Evolutionary conservation across 2,797 vertebrate species (phyloP).

Genomic region (Remorina albescens): DNA sequence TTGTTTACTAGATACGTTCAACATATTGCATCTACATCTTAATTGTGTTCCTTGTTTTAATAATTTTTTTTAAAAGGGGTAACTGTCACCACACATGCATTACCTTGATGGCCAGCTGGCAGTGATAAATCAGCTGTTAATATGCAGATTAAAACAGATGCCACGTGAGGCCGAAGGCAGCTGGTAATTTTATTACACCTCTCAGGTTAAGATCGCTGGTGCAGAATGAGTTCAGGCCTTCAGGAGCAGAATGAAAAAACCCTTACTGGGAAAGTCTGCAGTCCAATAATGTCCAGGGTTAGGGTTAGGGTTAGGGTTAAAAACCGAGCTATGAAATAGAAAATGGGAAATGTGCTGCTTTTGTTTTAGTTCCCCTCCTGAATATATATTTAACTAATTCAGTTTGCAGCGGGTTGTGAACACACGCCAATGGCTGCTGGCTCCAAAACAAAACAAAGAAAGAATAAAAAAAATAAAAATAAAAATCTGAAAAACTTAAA

Average conservation of each 20-base stretch:
- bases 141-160: slow-evolving; percentile 20
- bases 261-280: neutral
- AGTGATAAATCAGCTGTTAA: slow-evolving; percentile 27
- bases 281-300: slow-evolving; percentile 1
- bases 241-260: neutral
- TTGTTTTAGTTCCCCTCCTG: slow-evolving; percentile 4
- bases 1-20: slow-evolving; percentile 1
- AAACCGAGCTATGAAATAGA: neutral
- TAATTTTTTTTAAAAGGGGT: slow-evolving; percentile 2
- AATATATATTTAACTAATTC: slow-evolving; percentile 5
- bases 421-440: neutral
- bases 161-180: slow-evolving; percentile 2
- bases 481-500: no score
- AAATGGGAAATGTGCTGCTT: slow-evolving; percentile 3
- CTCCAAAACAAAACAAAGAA: neutral
- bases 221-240: neutral
- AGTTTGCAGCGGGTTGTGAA: neutral
- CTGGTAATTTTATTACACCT: slow-evolving; percentile 13
- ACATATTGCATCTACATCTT: slow-evolving; percentile 9
- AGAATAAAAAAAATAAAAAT: neutral
- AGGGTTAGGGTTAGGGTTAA: no score
- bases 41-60: neutral
- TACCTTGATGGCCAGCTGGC: neutral
- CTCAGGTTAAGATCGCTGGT: neutral
- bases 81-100: neutral